Conservation (phyloP, 1,140 invertebrate species). For the Dendroctonus ponderosae region DNA sequence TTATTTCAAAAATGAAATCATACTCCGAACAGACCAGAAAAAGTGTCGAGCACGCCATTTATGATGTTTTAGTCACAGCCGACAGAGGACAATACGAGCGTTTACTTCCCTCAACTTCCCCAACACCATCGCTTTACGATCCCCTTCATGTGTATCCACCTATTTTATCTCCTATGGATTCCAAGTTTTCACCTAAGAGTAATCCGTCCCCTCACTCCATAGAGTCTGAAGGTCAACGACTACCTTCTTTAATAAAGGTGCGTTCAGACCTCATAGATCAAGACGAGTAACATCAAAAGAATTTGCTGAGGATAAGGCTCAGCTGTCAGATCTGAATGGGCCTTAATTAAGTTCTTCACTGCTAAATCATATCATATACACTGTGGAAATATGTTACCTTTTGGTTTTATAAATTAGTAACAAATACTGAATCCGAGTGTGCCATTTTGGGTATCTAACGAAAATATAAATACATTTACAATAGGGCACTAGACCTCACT, state of each 20-base stretch:
- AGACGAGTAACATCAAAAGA: too few species aligned
- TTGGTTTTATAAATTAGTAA: too few species aligned
- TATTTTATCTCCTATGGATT: conserved; percentile 12
- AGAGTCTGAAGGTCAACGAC: conserved; percentile 3
- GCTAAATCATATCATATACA: too few species aligned
- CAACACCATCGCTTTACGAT: conserved; percentile 12
- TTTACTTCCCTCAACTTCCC: conserved; percentile 16
- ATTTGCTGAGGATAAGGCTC: too few species aligned
- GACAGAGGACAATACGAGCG: conserved; percentile 9
- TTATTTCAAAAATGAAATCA: conserved; percentile 22
- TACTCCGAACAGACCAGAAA: conserved; percentile 10
- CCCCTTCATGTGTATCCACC: conserved; percentile 4
- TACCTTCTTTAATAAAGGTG: neutral
- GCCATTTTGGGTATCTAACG: too few species aligned
- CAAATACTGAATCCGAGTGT: too few species aligned
- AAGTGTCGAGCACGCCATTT: conserved; percentile 13
- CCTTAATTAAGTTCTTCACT: too few species aligned
- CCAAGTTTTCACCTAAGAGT: conserved; percentile 10
- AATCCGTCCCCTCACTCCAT: conserved; percentile 15
- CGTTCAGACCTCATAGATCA: too few species aligned
- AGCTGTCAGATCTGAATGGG: too few species aligned
- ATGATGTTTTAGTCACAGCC: conserved; percentile 16
- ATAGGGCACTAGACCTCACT: too few species aligned
- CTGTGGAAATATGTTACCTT: too few species aligned
- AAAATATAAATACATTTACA: too few species aligned